phyloP scores from a whole-genome alignment of 2,888 invertebrate species.

The Molanna angustata region DNA sequence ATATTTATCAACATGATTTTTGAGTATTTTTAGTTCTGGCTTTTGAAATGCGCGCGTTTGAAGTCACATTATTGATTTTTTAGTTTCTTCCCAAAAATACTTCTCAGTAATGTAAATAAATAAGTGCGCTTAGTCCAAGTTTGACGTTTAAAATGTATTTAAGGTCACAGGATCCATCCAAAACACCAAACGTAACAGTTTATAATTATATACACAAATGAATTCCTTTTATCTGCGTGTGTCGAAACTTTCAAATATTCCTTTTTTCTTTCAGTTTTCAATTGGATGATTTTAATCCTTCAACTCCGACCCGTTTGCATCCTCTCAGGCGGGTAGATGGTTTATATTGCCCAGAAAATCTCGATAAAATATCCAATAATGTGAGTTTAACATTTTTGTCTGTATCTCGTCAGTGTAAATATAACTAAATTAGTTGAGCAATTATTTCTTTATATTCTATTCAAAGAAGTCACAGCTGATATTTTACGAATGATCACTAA shows the following conservation, averaged over 20 bases:
- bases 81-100: constrained; percentile 48
- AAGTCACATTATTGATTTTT: constrained; percentile 52
- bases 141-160: constrained; percentile 19
- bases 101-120: constrained; percentile 54
- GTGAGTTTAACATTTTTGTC: constrained; percentile 40
- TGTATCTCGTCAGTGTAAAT: no score
- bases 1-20: background rate
- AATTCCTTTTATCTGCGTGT: no score
- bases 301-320: constrained; percentile 46
- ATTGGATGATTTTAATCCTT: constrained; percentile 16
- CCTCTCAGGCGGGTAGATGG: constrained; percentile 48
- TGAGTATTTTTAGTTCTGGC: constrained; percentile 3
- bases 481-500: no score
- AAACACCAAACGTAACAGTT: constrained; percentile 5
- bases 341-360: constrained; percentile 50
- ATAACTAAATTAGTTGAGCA: no score
- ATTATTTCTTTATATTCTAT: no score
- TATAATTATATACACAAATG: no score
- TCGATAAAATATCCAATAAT: constrained; percentile 48
- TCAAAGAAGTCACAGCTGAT: no score
- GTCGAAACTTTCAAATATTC: no score
- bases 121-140: constrained; percentile 44
- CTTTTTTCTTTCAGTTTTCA: constrained; percentile 20
- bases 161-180: background rate
- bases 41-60: constrained; percentile 27